Evolutionary conservation across 2,797 vertebrate genomes (phyloP).

Genomic region (Sus cebifrons): DNA sequence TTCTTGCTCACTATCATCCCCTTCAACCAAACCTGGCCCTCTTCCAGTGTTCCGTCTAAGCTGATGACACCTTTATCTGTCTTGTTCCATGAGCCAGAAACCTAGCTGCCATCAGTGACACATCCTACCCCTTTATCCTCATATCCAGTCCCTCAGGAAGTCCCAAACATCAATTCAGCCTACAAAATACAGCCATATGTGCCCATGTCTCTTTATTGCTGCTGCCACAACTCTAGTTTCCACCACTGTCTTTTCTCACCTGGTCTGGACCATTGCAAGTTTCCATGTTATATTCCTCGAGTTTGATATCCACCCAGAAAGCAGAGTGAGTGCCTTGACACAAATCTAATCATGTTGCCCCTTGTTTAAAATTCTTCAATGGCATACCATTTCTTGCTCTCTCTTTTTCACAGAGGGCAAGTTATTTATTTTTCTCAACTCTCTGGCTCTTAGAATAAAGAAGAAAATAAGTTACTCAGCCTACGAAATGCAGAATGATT

Average conservation of each 20-base stretch:
- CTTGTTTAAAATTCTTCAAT: constrained; percentile 13
- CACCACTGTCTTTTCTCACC: background rate
- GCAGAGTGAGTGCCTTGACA: constrained; percentile 31
- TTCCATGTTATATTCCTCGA: constrained; percentile 17
- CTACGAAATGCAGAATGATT: constrained; percentile 57
- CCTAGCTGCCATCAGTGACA: constrained; percentile 34
- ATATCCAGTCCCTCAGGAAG: constrained; percentile 8
- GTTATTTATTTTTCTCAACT: no score
- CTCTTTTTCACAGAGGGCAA: no score
- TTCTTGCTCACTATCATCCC: background rate
- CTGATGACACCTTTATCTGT: constrained; percentile 43
- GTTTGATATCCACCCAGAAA: background rate
- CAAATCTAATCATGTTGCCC: background rate
- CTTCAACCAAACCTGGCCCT: constrained; percentile 31
- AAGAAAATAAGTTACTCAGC: constrained; percentile 52
- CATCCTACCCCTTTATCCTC: background rate
- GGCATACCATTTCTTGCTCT: background rate
- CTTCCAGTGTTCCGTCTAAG: constrained; percentile 30
- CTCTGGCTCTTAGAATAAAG: constrained; percentile 53
- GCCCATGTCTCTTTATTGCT: background rate
- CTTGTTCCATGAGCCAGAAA: constrained; percentile 65
- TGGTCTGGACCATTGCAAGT: background rate
- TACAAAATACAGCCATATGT: background rate
- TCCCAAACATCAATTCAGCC: background rate
- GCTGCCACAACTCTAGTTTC: background rate